Evolutionary conservation across 2,888 invertebrate genomes (phyloP), one percentile per base, ranked within the genome.

Genomic region (Cenopis cana): DNA sequence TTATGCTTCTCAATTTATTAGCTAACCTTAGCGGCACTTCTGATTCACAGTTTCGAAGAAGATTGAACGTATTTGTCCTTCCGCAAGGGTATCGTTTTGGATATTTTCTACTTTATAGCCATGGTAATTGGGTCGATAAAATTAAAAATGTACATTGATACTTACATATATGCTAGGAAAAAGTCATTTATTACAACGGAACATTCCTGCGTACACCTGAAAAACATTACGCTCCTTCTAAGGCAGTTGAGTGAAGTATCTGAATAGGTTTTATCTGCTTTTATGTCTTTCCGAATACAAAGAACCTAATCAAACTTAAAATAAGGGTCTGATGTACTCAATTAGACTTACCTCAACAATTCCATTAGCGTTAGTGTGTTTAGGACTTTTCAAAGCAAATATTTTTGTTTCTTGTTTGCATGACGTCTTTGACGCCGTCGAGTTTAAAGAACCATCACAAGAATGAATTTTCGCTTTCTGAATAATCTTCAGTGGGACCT

Each of bases 381-480:
- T 69, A 69, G 69, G 69, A 69, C 20, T 46, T 41, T 65, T 52
- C 14, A 29, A 59, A 59, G 41, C 59, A 24, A 70, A 70, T 70
- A 52, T 70, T 59, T 57, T 59, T 52, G 65, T 20, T 3, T 54
- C 11, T 64, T 59, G 24, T 64, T 56, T 36, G 11, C 10, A 10
- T 36, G 11, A 10, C 14, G 60, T 20, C n/a, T n/a, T 41, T 59
- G 20, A 56, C 56, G 17, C 1, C 12, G 36, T 36, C 18, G 14
- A 12, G 24, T n/a, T n/a, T n/a, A n/a, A n/a, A n/a, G n/a, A n/a
- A n/a, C n/a, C n/a, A n/a, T n/a, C n/a, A n/a, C n/a, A n/a, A n/a
- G n/a, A n/a, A n/a, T n/a, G n/a, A n/a, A n/a, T n/a, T n/a, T n/a
- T n/a, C n/a, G n/a, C n/a, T n/a, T n/a, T n/a, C n/a, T n/a, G n/a